Evolutionary conservation across 2,797 vertebrate genomes (phyloP).

Genomic region (Parotocinclus haroldoi): DNA sequence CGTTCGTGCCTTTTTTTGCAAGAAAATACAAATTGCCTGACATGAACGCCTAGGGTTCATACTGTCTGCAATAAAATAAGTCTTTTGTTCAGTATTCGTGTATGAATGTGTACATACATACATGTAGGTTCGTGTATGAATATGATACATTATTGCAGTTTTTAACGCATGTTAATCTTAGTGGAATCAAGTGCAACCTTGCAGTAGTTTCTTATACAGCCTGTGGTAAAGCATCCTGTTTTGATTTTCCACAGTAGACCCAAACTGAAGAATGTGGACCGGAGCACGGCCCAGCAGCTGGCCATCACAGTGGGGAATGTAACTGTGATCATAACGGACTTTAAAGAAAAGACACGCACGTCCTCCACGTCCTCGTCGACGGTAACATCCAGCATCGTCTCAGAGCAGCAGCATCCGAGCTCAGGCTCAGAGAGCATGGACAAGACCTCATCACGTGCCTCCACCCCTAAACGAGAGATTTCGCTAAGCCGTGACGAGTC

Average conservation of each 20-base stretch:
- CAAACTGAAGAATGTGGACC: conserved; percentile 97
- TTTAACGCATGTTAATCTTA: too few species aligned
- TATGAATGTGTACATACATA: too few species aligned
- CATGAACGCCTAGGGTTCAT: too few species aligned
- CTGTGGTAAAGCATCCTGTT: too few species aligned
- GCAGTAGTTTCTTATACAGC: too few species aligned
- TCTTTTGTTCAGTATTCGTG: too few species aligned
- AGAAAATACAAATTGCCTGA: too few species aligned
- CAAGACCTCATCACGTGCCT: conserved; percentile 96
- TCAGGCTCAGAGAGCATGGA: conserved; percentile 99
- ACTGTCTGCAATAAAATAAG: too few species aligned
- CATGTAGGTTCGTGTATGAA: too few species aligned
- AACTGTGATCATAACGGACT: conserved; percentile 99
- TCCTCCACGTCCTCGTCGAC: conserved; percentile 98
- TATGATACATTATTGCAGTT: too few species aligned
- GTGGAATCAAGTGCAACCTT: too few species aligned
- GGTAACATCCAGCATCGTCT: conserved; percentile 93
- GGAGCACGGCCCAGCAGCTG: conserved; percentile 97
- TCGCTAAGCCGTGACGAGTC: conserved; percentile 92
- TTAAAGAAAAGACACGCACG: conserved; percentile 99
- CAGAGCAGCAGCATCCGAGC: conserved; percentile 99
- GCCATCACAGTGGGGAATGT: conserved; percentile 98
- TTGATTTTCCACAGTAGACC: conserved; percentile 69
- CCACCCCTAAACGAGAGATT: conserved; percentile 94
- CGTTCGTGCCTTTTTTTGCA: too few species aligned